Evolutionary conservation across 2,797 vertebrate species (phyloP).

Genomic region (Parauchenoglanis ngamensis): DNA sequence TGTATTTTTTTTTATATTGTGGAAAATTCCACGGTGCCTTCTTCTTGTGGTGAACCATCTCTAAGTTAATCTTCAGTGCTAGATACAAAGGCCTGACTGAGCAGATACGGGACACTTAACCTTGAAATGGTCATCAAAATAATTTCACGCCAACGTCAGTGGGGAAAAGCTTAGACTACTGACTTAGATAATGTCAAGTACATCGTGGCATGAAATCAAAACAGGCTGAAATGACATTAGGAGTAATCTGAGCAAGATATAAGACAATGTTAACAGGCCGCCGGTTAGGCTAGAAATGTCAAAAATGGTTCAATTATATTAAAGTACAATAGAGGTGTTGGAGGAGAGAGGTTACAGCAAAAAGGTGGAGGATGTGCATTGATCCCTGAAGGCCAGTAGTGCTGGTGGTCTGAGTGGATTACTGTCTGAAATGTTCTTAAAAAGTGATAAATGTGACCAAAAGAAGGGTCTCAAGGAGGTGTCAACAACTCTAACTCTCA

Average conservation of each 20-base stretch:
- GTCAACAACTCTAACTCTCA: background rate
- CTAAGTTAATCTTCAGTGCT: constrained; percentile 47
- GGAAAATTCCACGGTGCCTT: constrained; percentile 42
- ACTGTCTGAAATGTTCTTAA: background rate
- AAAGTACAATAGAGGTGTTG: background rate
- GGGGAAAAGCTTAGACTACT: constrained; percentile 75
- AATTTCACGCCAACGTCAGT: constrained; percentile 70
- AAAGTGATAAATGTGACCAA: background rate
- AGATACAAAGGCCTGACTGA: constrained; percentile 59
- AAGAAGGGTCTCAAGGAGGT: background rate
- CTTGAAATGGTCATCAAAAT: constrained; percentile 73
- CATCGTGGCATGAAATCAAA: constrained; percentile 70
- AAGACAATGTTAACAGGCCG: background rate
- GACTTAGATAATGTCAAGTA: constrained; percentile 73
- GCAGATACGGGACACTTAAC: constrained; percentile 53
- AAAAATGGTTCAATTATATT: background rate
- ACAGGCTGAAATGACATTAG: constrained; percentile 64
- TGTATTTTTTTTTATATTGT: constrained; percentile 25
- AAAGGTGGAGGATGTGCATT: background rate
- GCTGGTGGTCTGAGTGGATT: background rate
- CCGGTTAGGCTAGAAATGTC: background rate
- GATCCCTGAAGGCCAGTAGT: background rate
- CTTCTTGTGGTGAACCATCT: constrained; percentile 41
- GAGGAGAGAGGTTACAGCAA: background rate
- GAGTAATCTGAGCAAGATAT: constrained; percentile 18